Base-by-base conservation (phyloP, 1,140 invertebrate genomes). In the Armadillidium nasatum region DNA sequence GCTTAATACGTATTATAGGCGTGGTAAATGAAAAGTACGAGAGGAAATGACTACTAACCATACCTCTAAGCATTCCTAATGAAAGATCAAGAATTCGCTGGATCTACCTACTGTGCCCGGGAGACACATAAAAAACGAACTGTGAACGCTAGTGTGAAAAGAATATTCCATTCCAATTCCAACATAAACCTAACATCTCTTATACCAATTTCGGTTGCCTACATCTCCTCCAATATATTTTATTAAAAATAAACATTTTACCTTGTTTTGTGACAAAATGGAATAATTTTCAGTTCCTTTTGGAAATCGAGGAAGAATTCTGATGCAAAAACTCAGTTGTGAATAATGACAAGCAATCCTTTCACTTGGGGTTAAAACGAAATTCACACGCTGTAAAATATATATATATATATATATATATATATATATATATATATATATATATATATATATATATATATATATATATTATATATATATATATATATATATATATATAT, bases 401-500 rank as follows among this genome's bases (percentile, higher is more conserved):
- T 60, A 60, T 60, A 60, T 60, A 60, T 60, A 60, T 60, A 60
- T 60, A 60, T 60, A 60, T 60, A 60, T 19, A 60, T 60, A 60
- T 60, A 60, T 60, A 60, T 60, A 60, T 60, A 60, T 60, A 60
- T 60, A 60, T 60, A 60, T 19, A 15, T 15, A 60, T 60, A 19
- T 60, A 60, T 60, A 19, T 19, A 60, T 3, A 60, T 15, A 60
- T 13, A 60, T 15, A 19, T 13, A 19, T 60, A 60, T 60, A 60
- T 60, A 60, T 60, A 60, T 60, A 60, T 60, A 60, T n/a, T 60
- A 60, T 60, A 60, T 60, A 60, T 60, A 60, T 60, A 60, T 60
- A 60, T 60, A 60, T 60, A 13, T 60, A 60, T 60, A 60, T 15
- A 15, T 15, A 19, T 60, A 19, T 60, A 19, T 15, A 19, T 60